Base-by-base conservation (phyloP, 1,140 invertebrate species). In the Eubasilissa regina region DNA sequence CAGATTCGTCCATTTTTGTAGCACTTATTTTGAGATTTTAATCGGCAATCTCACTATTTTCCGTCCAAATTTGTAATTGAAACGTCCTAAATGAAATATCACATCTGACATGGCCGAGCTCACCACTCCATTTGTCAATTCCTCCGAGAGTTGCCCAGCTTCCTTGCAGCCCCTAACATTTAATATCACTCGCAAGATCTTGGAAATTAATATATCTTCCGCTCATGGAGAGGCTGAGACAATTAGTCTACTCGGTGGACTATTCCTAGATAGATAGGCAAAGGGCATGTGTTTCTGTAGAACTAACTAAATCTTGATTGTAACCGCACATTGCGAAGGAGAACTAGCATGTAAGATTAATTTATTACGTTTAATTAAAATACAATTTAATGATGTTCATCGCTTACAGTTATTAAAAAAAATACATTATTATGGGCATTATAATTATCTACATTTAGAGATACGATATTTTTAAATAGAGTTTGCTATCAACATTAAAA, bases 101-200 rank as follows among this genome's bases (percentile, higher is more conserved):
- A 12, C 21, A 64, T 3, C 44, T 45, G 64, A n/a, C 35, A 47
- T 47, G 64, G 17, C 19, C 66, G 17, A 70, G 58, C 45, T 70
- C 15, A 70, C 66, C 66, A 70, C 66, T 19, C 66, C 66, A 70
- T 70, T 70, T 51, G 66, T 70, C 66, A 70, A 70, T 51, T 11
- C 17, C 47, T 11, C 66, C 17, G 45, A 12, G 15, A 15, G 45
- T 15, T 70, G 19, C 51, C 17, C 66, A 17, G 17, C 47, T 13
- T 13, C 45, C 62, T 68, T 21, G 21, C 66, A 35, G 66, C 66
- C 66, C 13, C 19, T 15, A 48, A n/a, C 66, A 70, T 70, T 70
- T 51, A 70, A 70, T 70, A 70, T 47, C 66, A 48, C 45, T 47
- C 47, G 45, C 66, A 48, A 13, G 45, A 70, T 70, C 45, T 70